Base-by-base conservation (phyloP, 2,113 vertebrate species). In the Carassius gibelio region DNA sequence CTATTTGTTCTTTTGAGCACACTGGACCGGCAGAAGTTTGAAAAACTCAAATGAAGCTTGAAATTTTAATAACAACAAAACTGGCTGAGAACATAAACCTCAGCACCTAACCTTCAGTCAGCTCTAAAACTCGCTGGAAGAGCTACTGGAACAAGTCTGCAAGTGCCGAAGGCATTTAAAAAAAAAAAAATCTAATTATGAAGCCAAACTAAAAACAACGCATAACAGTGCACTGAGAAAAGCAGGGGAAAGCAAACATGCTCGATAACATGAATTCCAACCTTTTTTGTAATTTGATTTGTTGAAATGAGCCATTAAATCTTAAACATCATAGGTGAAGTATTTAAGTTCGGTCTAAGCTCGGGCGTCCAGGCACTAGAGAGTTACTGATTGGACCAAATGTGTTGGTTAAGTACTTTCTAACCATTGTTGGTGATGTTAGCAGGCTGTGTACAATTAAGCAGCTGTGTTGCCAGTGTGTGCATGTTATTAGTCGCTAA, bases 81-180 rank as follows among this genome's bases (percentile, higher is more conserved):
- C 61, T 62, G 79, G 42, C 77, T 50, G 42, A 81, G 3, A 68
- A 68, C 42, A 52, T 50, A 68, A 81, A 52, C 13, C 79, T 45
- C 23, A 81, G 64, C 59, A 68, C 42, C 17, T 81, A 66, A 81
- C 45, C 78, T 52, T 81, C 79, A 68, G 23, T 45, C 42, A 68
- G 62, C n/a, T 64, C 34, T 26, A 7, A 26, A 15, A 21, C 6
- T 62, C 38, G 8, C 36, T 45, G 36, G 36, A 17, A 61, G 19
- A 81, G 69, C 62, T 69, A 34, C 45, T 30, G 42, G 62, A 61
- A 48, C 76, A 61, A 62, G 36, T 50, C 45, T 69, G 62, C 50
- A 66, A 19, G 59, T n/a, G 59, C 79, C 17, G 21, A 5, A 48
- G 62, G 79, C n/a, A 4, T n/a, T 81, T 50, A 52, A 36, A 36